Evolutionary conservation across 1,140 invertebrate species (phyloP), one percentile per base, ranked within the genome.

Genomic region (Pogonomyrmex barbatus): DNA sequence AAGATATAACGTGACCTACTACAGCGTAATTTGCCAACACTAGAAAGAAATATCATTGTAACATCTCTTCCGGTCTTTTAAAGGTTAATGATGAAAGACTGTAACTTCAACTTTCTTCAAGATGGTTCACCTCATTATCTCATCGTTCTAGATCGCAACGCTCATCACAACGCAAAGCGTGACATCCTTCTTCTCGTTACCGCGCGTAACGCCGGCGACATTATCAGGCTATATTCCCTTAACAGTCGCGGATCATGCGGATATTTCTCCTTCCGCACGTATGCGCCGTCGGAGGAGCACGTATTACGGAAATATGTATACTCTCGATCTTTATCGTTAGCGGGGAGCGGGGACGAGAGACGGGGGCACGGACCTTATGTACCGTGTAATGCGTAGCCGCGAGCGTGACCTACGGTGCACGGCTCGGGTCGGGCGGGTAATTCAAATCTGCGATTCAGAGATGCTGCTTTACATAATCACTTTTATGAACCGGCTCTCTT

Each of bases 381-480:
- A n/a, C 8, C 79, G 39, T 24, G 9, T 83, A 58, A 83, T 73
- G 68, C 56, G 54, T 83, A 30, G 67, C 82, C 73, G 82, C 47
- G 82, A 85, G 79, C 79, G 30, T 73, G 68, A 75, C 79, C 79
- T 47, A 60, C 42, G 79, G 65, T 82, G 70, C 50, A n/a, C 47
- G 36, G 12, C 30, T 5, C 4, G 8, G 62, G 9, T 33, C 42
- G 52, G 47, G 24, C 24, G 24, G n/a, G 58, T 83, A 70, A 56
- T 39, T 36, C 68, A 47, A 68, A 73, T 42, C 58, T 39, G 30
- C 47, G 86, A 88, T 83, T 87, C 45, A 56, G 54, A 88, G 62
- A 88, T 62, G 68, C 86, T 52, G 52, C 33, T 89, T 89, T 89
- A 83, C 87, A 88, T 89, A 84, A 89, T 89, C 87, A 87, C 77